Percentiles rank a stretch among this genome's conserved stretches.
phyloP scores from a whole-genome alignment of 2,888 invertebrate genomes.

The Xestia rhomboidea region DNA sequence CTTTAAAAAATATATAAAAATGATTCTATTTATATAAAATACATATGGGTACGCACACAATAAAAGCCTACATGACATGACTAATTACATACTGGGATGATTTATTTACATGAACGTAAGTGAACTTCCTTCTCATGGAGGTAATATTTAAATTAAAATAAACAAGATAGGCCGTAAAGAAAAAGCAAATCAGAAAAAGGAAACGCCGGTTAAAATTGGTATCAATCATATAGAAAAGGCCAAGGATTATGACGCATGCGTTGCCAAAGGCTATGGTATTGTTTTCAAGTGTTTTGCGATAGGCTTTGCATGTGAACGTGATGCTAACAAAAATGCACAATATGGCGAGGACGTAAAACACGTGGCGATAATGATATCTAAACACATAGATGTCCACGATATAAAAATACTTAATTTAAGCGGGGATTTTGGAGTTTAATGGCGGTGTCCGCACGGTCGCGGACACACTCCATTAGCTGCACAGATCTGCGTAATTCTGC shows the following conservation, averaged over 20 bases:
- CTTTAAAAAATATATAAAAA: not conserved
- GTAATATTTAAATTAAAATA: conserved; percentile 45
- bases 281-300: conserved; percentile 42
- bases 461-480: conserved; percentile 83
- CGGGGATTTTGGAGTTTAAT: conserved; percentile 64
- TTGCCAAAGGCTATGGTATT: conserved; percentile 42
- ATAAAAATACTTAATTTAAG: conserved; percentile 64
- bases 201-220: conserved; percentile 51
- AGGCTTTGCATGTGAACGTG: conserved; percentile 46
- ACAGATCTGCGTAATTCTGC: conserved; percentile 83
- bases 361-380: conserved; percentile 58
- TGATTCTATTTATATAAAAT: not conserved
- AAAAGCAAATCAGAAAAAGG: conserved; percentile 59
- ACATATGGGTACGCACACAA: not conserved
- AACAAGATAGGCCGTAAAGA: conserved; percentile 32
- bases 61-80: conserved; percentile 3
- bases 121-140: conserved; percentile 35
- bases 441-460: conserved; percentile 65
- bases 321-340: conserved; percentile 52
- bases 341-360: conserved; percentile 23
- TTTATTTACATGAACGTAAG: conserved; percentile 35
- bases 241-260: conserved; percentile 67
- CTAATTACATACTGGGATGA: conserved; percentile 21
- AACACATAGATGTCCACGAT: conserved; percentile 59
- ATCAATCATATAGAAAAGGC: conserved; percentile 62